Evolutionary conservation across 2,888 invertebrate species (phyloP), one percentile per base, ranked within the genome.

Genomic region (Lottia scabra): DNA sequence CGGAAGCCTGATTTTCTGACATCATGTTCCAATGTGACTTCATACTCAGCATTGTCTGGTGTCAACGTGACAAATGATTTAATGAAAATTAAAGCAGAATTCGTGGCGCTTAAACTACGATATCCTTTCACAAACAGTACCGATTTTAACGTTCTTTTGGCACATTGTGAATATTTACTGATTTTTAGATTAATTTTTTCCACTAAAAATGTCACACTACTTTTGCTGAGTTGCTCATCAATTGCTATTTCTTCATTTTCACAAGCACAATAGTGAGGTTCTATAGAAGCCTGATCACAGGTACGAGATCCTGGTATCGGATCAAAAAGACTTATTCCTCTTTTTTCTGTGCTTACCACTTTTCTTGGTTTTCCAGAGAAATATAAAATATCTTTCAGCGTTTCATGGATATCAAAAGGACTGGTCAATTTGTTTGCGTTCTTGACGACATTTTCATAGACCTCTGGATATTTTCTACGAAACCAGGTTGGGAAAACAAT

Each of bases 351-450:
- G 38, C 10, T 10, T 38, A 38, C 38, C 10, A 38, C 38, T 38
- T 38, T 38, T 38, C 38, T 38, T 8, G 38, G 10, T 38, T 1
- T 38, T 38, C 70, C 70, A 23, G 68, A 63, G 65, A 75, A 74
- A 38, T 74, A 38, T 46, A 71, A 66, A 19, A 96, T 89, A 87
- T 96, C 94, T 13, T 90, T 76, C 68, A 97, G 88, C 0, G 96
- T 96, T 76, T 94, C 93, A 87, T 96, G 93, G 13, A 96, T 90
- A 88, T 97, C 96, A 87, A 93, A 96, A 0, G 95, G 95, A 0
- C 94, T 95, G 0, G 95, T 94, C 27, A 96, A 91, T 68, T 93
- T 80, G 26, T 81, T 74, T 2, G 92, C 89, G 87, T 96, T 96
- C 63, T 84, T 87, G 75, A 90, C 90, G 63, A 96, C 88, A 89